These are phyloP conservation scores for Drosophila dunni DNA, from an alignment of 1,140 invertebrate genomes.

Conservation along the genomic window DNA sequence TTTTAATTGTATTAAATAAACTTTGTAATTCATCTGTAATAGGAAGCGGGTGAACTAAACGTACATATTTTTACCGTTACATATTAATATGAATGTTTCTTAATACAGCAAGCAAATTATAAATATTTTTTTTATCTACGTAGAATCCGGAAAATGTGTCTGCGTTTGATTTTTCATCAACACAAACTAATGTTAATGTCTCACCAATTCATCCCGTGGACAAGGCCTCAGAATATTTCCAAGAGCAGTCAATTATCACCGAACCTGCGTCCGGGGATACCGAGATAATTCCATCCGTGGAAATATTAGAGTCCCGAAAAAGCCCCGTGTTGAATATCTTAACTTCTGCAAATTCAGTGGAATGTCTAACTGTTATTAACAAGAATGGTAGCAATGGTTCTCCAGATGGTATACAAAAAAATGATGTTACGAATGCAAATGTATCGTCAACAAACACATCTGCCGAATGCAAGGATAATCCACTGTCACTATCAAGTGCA, in stretches of 20 bases:
- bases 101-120: too few relatives aligned
- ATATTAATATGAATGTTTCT: too few relatives aligned
- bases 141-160: constrained; percentile 89
- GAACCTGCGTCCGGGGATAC: constrained; percentile 42
- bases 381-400: constrained; percentile 12
- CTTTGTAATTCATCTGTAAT: too few relatives aligned
- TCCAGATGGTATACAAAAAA: constrained; percentile 26
- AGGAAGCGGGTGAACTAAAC: too few relatives aligned
- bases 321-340: constrained; percentile 1
- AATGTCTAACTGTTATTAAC: constrained; percentile 6
- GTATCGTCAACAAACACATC: constrained; percentile 3
- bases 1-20: too few relatives aligned
- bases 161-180: constrained; percentile 90
- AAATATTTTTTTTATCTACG: constrained; percentile 61
- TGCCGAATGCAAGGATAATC: constrained; percentile 20
- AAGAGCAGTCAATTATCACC: constrained; percentile 56
- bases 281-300: constrained; percentile 29
- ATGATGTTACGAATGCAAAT: constrained; percentile 26
- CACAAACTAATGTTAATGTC: constrained; percentile 86
- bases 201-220: constrained; percentile 60
- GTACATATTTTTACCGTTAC: too few relatives aligned
- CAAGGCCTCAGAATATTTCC: constrained; percentile 70
- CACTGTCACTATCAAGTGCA: constrained; percentile 14
- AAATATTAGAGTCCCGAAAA: constrained; percentile 22
- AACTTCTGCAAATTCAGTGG: constrained; percentile 9